Conservation (phyloP, 1,140 invertebrate genomes). For the Tetramorium simillimum region DNA sequence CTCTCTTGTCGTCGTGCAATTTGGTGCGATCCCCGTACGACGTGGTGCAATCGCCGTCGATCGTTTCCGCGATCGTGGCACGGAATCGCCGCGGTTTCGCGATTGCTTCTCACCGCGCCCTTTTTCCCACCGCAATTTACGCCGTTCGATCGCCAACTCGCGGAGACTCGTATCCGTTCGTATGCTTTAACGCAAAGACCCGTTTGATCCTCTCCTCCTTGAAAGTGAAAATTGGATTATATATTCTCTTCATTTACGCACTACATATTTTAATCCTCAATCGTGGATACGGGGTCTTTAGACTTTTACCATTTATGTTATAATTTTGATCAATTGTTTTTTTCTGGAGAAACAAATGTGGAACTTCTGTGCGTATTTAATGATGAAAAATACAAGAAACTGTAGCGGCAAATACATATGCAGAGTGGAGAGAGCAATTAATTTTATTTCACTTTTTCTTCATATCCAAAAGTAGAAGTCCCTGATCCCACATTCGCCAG, state of each 20-base stretch:
- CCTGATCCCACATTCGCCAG: background rate
- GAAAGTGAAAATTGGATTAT: background rate
- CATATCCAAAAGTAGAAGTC: background rate
- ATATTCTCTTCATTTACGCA: background rate
- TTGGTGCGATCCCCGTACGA: background rate
- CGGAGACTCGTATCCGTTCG: background rate
- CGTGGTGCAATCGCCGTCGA: background rate
- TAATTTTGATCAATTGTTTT: background rate
- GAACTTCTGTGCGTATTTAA: background rate
- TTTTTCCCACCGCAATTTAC: background rate
- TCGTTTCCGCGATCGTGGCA: constrained; percentile 31
- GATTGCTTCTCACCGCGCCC: constrained; percentile 12
- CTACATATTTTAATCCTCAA: background rate
- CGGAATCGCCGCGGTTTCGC: background rate
- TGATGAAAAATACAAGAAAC: background rate
- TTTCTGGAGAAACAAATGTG: background rate
- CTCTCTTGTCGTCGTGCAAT: constrained; percentile 15
- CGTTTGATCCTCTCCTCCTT: background rate
- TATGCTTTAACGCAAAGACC: background rate
- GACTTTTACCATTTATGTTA: background rate
- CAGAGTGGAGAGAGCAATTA: background rate
- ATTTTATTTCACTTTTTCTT: background rate
- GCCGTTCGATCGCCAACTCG: background rate
- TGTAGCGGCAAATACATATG: background rate
- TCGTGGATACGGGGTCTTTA: background rate